phyloP scores from a whole-genome alignment of 2,888 invertebrate genomes.

The Brenthis daphne region DNA sequence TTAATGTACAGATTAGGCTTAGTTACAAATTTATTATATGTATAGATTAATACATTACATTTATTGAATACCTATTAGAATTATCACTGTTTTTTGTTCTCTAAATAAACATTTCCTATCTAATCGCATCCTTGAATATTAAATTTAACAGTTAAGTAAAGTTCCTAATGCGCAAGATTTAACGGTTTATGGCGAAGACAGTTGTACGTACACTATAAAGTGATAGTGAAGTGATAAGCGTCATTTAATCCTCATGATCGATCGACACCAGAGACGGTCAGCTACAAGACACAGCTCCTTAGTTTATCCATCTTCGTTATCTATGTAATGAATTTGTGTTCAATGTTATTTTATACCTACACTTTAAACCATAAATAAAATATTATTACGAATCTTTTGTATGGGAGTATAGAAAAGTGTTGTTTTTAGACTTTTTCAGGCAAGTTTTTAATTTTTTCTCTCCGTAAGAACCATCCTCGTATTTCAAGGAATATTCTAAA shows the following conservation, averaged over 20 bases:
- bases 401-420: too few species aligned
- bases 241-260: constrained; percentile 33
- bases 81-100: neutral
- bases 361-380: neutral
- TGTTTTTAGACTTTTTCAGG: too few species aligned
- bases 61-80: too few species aligned
- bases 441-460: too few species aligned
- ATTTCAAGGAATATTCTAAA: too few species aligned
- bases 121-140: constrained; percentile 15
- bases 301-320: constrained; percentile 29
- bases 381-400: too few species aligned
- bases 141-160: constrained; percentile 17
- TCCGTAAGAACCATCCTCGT: too few species aligned
- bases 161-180: constrained; percentile 14
- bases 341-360: constrained; percentile 5
- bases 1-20: too few species aligned
- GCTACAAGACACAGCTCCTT: constrained; percentile 21
- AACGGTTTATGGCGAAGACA: constrained; percentile 23
- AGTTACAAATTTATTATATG: too few species aligned
- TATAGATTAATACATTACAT: too few species aligned
- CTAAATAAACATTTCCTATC: constrained; percentile 5
- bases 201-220: constrained; percentile 19
- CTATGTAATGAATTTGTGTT: constrained; percentile 23
- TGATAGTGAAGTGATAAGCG: constrained; percentile 26
- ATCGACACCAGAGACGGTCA: constrained; percentile 27